Conservation (phyloP, 2,113 vertebrate species). For the Passer domesticus region DNA sequence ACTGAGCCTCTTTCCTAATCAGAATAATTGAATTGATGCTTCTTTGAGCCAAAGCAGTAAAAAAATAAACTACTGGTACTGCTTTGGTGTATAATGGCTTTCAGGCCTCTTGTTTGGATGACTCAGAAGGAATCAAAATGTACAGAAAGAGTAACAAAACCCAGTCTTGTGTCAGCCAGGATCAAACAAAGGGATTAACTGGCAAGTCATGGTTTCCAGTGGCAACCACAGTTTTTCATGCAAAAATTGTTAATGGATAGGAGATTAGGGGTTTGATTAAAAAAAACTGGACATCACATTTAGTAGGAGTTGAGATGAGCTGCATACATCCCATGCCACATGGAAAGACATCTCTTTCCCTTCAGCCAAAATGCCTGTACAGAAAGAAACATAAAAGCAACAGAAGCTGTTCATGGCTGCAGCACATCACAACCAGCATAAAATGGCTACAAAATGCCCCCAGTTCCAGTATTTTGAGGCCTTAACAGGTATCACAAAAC, state of each 20-base stretch:
- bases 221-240: background rate
- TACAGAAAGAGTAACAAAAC: background rate
- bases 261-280: background rate
- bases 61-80: background rate
- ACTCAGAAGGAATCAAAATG: conserved; percentile 1
- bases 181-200: conserved; percentile 1
- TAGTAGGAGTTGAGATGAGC: background rate
- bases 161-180: background rate
- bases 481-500: background rate
- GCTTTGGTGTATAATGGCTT: background rate
- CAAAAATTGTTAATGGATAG: background rate
- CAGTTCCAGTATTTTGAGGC: background rate
- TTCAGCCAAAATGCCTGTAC: background rate
- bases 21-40: conserved; percentile 8
- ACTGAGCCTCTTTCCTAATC: background rate
- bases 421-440: background rate
- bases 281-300: background rate
- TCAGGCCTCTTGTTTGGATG: background rate
- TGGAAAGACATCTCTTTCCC: background rate
- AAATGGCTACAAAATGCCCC: background rate
- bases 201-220: background rate
- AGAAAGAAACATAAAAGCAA: background rate
- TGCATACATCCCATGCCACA: background rate
- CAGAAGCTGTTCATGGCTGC: background rate
- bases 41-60: conserved; percentile 7